Percentiles rank a stretch among this genome's conserved stretches.
These are phyloP conservation scores for Eudemis profundana DNA, from an alignment of 2,888 invertebrate species.

Conservation along the genomic window DNA sequence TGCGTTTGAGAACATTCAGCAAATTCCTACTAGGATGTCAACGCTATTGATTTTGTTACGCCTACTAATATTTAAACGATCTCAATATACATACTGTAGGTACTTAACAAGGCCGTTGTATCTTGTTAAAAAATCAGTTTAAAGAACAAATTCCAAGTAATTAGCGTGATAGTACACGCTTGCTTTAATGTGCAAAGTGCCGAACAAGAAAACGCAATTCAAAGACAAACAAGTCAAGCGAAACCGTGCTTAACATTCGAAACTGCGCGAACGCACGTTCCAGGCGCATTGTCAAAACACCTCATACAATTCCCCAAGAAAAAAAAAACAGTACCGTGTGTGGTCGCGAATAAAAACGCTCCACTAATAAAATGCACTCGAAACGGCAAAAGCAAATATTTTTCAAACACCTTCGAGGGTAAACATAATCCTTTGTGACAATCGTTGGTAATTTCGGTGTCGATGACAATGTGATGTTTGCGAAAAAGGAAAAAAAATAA, in stretches of 20 bases:
- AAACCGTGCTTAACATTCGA: conserved; percentile 78
- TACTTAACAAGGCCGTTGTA: too few species aligned
- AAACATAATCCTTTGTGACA: conserved; percentile 78
- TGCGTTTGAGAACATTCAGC: too few species aligned
- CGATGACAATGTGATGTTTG: conserved; percentile 75
- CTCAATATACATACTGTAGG: too few species aligned
- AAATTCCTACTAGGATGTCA: too few species aligned
- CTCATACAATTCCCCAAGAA: conserved; percentile 79
- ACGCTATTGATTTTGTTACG: too few species aligned
- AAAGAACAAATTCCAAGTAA: background rate
- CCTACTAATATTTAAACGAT: too few species aligned
- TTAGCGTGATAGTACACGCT: background rate
- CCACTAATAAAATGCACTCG: conserved; percentile 76
- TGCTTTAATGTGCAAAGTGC: conserved; percentile 32
- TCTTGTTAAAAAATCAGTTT: background rate
- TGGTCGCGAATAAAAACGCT: conserved; percentile 74
- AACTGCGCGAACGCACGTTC: conserved; percentile 77
- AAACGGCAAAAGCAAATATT: conserved; percentile 78
- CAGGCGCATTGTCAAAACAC: conserved; percentile 81
- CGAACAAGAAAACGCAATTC: conserved; percentile 50
- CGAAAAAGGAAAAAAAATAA: conserved; percentile 58
- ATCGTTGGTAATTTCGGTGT: conserved; percentile 75
- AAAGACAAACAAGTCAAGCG: conserved; percentile 65
- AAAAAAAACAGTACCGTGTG: conserved; percentile 63
- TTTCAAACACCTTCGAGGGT: conserved; percentile 79